A percentile compares a stretch with the other conserved stretches of the same genome.
Conservation (phyloP, 2,113 vertebrate genomes). For the Rutilus rutilus region DNA sequence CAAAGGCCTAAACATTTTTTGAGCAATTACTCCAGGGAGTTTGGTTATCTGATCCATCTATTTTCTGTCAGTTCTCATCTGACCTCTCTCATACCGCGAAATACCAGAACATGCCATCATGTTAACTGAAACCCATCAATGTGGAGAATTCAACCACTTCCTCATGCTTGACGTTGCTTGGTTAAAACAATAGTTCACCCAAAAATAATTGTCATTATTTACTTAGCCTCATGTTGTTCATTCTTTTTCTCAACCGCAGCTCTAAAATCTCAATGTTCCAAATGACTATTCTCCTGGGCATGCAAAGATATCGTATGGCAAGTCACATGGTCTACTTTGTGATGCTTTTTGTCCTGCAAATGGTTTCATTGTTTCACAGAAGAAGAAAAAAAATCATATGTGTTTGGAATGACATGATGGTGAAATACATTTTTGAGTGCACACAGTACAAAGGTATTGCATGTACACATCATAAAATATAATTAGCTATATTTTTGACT, state of each 20-base stretch:
- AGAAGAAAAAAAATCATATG: too few relatives aligned
- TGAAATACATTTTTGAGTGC: neutral
- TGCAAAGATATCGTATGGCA: neutral
- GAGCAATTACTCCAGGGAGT: neutral
- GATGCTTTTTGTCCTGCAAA: neutral
- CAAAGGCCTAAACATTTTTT: neutral
- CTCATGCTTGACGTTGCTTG: neutral
- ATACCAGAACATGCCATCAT: neutral
- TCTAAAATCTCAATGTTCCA: neutral
- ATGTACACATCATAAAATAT: neutral
- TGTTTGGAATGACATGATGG: neutral
- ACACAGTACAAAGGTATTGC: neutral
- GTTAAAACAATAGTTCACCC: neutral
- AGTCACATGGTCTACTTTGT: neutral
- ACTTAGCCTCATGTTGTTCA: neutral
- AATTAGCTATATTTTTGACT: neutral
- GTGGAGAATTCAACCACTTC: conserved; percentile 3
- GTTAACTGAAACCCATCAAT: conserved; percentile 17
- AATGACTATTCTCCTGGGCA: neutral
- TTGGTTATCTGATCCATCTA: conserved; percentile 22
- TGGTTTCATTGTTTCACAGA: too few relatives aligned
- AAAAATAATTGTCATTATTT: neutral
- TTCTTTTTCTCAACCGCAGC: neutral
- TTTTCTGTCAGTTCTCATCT: neutral
- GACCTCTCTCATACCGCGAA: neutral